Conservation (phyloP, 2,888 invertebrate species). For the Papilio gigon region DNA sequence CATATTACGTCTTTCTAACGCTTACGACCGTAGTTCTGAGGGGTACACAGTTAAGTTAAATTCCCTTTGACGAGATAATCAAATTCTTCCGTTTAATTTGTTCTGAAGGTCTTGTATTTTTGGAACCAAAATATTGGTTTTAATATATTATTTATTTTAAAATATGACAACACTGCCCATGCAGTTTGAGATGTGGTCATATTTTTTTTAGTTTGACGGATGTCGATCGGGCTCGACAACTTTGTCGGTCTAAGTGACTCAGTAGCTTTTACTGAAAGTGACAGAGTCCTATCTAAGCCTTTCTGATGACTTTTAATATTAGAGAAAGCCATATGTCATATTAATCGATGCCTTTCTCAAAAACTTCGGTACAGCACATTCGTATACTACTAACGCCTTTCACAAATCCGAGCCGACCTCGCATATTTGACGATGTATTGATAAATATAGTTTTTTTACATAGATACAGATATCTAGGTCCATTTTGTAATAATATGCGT, state of each 20-base stretch:
- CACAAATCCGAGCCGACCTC: constrained; percentile 4
- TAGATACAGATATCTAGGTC: too few species aligned
- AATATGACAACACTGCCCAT: too few species aligned
- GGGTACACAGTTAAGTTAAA: not conserved
- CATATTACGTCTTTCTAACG: not conserved
- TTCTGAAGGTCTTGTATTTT: not conserved
- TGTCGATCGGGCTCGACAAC: too few species aligned
- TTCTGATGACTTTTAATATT: constrained; percentile 16
- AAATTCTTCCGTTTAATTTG: not conserved
- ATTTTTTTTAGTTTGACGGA: too few species aligned
- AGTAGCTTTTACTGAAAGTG: not conserved
- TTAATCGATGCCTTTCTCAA: not conserved
- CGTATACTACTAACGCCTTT: constrained; percentile 10
- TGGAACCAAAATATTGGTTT: not conserved
- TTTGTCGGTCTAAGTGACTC: too few species aligned
- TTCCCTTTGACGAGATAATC: too few species aligned
- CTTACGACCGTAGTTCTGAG: not conserved
- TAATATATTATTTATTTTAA: too few species aligned
- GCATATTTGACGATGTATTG: not conserved
- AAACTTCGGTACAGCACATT: not conserved
- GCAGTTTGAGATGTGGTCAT: too few species aligned
- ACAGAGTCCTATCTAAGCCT: not conserved
- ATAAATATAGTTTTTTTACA: too few species aligned
- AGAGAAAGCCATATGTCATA: constrained; percentile 1
- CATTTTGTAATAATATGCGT: too few species aligned